Conservation (phyloP, 2,797 vertebrate species). For the Gallinago stenura region DNA sequence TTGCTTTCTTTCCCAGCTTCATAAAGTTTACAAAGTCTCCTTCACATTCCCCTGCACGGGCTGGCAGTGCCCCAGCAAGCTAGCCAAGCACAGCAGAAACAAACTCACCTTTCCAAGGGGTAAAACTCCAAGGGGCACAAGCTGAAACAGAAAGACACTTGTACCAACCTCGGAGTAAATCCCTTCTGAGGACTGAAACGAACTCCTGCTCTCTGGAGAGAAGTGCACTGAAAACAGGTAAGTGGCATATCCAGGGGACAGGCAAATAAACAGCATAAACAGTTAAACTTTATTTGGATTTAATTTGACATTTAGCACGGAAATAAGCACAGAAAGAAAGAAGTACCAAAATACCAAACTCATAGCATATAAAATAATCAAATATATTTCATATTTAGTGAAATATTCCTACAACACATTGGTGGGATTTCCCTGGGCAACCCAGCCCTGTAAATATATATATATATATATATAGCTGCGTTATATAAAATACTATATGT, state of each 20-base stretch:
- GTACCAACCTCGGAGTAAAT: too few relatives aligned
- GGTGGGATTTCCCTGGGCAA: constrained; percentile 35
- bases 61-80: not conserved
- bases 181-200: not conserved
- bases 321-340: constrained; percentile 70
- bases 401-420: constrained; percentile 65
- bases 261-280: constrained; percentile 11
- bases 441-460: constrained; percentile 5
- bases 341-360: constrained; percentile 72
- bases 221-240: not conserved
- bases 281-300: constrained; percentile 74
- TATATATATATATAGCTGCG: constrained; percentile 16
- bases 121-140: not conserved
- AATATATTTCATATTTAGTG: constrained; percentile 37
- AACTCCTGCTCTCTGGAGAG: not conserved
- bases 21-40: not conserved
- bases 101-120: not conserved
- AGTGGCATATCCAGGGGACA: not conserved
- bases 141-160: not conserved
- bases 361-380: constrained; percentile 58
- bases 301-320: constrained; percentile 71
- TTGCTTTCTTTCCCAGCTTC: not conserved
- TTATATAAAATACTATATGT: constrained; percentile 66
- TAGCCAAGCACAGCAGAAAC: not conserved
- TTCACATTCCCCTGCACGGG: accelerated